Conservation (phyloP, 2,888 invertebrate species). For the Limenitis arthemis region DNA sequence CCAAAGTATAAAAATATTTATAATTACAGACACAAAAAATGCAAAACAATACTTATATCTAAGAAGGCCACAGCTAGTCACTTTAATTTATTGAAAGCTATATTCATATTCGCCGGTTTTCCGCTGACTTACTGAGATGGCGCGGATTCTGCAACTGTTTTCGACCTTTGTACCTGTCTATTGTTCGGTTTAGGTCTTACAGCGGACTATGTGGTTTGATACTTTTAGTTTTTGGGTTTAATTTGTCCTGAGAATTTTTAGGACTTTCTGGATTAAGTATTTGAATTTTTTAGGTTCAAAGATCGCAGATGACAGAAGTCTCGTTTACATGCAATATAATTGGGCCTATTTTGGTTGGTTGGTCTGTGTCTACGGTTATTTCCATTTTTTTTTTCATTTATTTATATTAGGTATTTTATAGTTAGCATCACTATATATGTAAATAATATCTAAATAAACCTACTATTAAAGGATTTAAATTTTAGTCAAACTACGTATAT, state of each 20-base stretch:
- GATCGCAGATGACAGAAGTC: too few relatives aligned
- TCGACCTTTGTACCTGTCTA: slow-evolving; percentile 48
- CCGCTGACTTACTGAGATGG: slow-evolving; percentile 37
- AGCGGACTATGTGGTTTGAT: slow-evolving; percentile 32
- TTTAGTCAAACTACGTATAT: too few relatives aligned
- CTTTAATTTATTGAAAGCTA: slow-evolving; percentile 31
- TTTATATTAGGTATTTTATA: too few relatives aligned
- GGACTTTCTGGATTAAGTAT: too few relatives aligned
- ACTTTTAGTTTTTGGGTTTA: slow-evolving; percentile 21
- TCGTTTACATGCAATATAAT: too few relatives aligned
- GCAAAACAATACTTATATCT: slow-evolving; percentile 18
- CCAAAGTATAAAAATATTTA: neutral
- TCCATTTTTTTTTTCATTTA: too few relatives aligned
- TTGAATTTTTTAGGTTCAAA: too few relatives aligned
- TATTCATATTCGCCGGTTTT: slow-evolving; percentile 36
- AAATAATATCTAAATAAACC: too few relatives aligned
- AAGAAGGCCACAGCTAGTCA: slow-evolving; percentile 27
- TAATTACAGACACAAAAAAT: slow-evolving; percentile 3
- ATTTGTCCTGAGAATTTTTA: neutral
- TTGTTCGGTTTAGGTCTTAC: slow-evolving; percentile 32
- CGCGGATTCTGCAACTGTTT: slow-evolving; percentile 37
- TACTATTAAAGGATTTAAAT: too few relatives aligned
- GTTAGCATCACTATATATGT: too few relatives aligned
- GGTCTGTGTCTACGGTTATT: too few relatives aligned
- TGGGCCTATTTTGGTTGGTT: too few relatives aligned